Evolutionary conservation across 2,113 vertebrate genomes (phyloP).

Genomic region (Tautogolabrus adspersus): DNA sequence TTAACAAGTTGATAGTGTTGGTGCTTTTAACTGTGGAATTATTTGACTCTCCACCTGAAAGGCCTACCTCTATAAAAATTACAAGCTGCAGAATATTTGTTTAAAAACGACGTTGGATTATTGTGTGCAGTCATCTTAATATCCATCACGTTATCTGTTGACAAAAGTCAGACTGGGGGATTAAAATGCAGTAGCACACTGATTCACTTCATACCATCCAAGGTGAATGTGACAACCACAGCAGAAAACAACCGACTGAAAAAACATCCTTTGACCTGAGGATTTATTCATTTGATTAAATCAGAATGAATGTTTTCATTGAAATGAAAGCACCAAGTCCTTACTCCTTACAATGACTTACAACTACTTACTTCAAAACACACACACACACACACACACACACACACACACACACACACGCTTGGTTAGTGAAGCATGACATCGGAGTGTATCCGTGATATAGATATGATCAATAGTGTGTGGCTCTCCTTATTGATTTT

Average conservation of each 20-base stretch:
- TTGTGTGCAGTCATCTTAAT: not conserved
- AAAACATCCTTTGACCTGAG: constrained; percentile 9
- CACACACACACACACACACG: constrained; percentile 14
- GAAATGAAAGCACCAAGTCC: constrained; percentile 4
- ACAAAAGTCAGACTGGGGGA: not conserved
- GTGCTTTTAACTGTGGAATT: not conserved
- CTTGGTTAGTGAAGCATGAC: constrained; percentile 44
- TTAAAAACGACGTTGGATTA: not conserved
- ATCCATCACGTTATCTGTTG: not conserved
- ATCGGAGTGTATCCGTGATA: constrained; percentile 63
- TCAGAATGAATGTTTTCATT: constrained; percentile 15
- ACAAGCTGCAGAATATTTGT: not conserved
- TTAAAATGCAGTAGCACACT: constrained; percentile 21
- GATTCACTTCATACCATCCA: not conserved
- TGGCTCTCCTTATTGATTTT: constrained; percentile 77
- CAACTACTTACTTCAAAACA: not conserved
- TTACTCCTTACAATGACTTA: too few species aligned
- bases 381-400: not conserved
- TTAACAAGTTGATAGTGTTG: not conserved
- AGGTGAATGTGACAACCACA: constrained; percentile 13
- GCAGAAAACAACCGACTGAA: constrained; percentile 1
- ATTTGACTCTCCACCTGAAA: not conserved
- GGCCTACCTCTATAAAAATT: not conserved
- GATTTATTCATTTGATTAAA: not conserved
- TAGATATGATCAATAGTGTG: constrained; percentile 73